Percentiles rank a stretch among this genome's conserved stretches.
phyloP scores from a whole-genome alignment of 2,113 vertebrate species.

The Boulengeromyrus knoepffleri region DNA sequence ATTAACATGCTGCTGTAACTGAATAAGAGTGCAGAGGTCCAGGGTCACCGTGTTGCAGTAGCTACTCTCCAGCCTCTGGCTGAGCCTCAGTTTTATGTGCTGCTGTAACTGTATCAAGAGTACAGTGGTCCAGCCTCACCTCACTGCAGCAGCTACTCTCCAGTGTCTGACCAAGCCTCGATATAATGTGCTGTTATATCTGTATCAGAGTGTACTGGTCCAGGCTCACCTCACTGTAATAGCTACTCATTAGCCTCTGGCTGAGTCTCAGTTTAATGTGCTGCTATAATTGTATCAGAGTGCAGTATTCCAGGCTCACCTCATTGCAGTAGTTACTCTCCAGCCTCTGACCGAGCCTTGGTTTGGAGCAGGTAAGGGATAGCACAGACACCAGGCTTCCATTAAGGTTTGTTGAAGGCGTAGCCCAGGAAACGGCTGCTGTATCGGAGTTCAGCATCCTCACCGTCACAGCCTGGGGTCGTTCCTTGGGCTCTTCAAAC shows the following conservation, averaged over 20 bases:
- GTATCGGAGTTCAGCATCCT: conserved; percentile 74
- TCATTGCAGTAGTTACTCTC: conserved; percentile 82
- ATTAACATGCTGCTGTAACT: background rate
- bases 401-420: conserved; percentile 56
- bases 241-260: background rate
- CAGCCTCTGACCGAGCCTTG: conserved; percentile 81
- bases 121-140: too few relatives aligned
- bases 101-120: too few relatives aligned
- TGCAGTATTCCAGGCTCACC: conserved; percentile 49
- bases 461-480: conserved; percentile 70
- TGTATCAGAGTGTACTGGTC: background rate
- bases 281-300: background rate
- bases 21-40: too few relatives aligned
- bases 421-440: conserved; percentile 74
- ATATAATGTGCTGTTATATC: background rate
- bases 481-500: conserved; percentile 78
- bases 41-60: too few relatives aligned
- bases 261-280: background rate
- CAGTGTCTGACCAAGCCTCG: too few relatives aligned
- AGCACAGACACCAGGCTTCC: conserved; percentile 79
- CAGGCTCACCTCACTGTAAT: background rate
- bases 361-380: conserved; percentile 82
- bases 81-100: too few relatives aligned
- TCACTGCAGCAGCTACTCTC: too few relatives aligned
- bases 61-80: too few relatives aligned